These are phyloP conservation scores for Montipora capricornis DNA, from an alignment of 64 coral and sea anemone species.

Conservation along the genomic window DNA sequence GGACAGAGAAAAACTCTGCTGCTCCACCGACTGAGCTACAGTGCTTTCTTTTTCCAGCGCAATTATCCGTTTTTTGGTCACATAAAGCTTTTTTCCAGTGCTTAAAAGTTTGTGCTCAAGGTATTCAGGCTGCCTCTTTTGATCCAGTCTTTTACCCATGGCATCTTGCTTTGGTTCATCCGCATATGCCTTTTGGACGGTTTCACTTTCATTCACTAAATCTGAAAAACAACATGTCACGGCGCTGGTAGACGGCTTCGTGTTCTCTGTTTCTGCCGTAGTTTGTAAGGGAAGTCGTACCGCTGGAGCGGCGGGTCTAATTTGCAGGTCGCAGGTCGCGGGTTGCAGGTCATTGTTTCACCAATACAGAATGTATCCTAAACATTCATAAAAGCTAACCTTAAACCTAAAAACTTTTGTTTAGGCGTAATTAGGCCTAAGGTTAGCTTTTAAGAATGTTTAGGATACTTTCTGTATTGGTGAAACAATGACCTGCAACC, in stretches of 20 bases:
- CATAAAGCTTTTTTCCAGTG: constrained; percentile 8
- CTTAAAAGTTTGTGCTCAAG: constrained; percentile 23
- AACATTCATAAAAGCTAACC: too few species aligned
- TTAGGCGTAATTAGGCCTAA: too few species aligned
- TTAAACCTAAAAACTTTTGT: too few species aligned
- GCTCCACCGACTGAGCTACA: neutral
- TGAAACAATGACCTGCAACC: too few species aligned
- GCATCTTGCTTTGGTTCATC: neutral
- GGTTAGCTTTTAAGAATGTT: too few species aligned
- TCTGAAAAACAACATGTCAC: neutral
- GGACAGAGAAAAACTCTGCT: too few species aligned
- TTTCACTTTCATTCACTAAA: neutral
- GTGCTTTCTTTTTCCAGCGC: constrained; percentile 7
- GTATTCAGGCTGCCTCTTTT: too few species aligned
- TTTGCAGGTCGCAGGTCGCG: too few species aligned
- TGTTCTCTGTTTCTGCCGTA: neutral
- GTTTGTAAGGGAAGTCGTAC: neutral
- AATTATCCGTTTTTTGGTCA: constrained; percentile 9
- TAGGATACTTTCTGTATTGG: too few species aligned
- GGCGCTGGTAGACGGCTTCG: neutral
- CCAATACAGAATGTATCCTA: too few species aligned
- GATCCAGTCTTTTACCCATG: neutral
- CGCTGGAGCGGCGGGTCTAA: neutral
- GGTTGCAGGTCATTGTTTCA: too few species aligned
- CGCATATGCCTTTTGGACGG: neutral